These are phyloP conservation scores for Hippocampus barbouri DNA, from an alignment of 2,113 vertebrate species.

Conservation along the genomic window DNA sequence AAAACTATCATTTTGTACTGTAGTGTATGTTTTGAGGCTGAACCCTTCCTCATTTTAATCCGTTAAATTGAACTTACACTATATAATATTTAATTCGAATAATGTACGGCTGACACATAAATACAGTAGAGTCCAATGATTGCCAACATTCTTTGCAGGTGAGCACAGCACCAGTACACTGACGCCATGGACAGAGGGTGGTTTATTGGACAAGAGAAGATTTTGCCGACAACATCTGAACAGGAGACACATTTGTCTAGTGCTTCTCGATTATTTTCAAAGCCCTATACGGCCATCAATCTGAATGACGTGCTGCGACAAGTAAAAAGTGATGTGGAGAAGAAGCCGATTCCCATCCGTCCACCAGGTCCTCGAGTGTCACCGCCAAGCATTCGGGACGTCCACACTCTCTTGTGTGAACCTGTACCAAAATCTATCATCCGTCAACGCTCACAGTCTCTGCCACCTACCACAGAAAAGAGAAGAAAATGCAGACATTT, in stretches of 20 bases:
- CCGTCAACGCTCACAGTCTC: constrained; percentile 76
- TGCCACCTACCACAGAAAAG: constrained; percentile 78
- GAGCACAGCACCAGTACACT: neutral
- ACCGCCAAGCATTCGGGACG: constrained; percentile 8
- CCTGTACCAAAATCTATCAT: constrained; percentile 83
- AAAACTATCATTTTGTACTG: too few species aligned
- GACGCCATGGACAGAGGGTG: constrained; percentile 52
- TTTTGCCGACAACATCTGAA: constrained; percentile 27
- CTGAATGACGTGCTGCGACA: constrained; percentile 52
- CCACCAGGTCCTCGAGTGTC: constrained; percentile 50
- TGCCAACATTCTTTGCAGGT: constrained; percentile 35
- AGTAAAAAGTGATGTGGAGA: constrained; percentile 19
- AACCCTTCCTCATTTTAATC: too few species aligned
- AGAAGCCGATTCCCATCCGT: constrained; percentile 45
- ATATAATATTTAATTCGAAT: too few species aligned
- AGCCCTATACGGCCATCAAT: constrained; percentile 65
- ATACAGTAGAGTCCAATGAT: neutral
- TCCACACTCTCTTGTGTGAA: constrained; percentile 71
- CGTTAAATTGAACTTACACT: too few species aligned
- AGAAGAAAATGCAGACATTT: constrained; percentile 61
- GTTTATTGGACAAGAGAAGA: constrained; percentile 59
- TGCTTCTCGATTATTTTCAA: constrained; percentile 57
- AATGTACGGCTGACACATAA: neutral
- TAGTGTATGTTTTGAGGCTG: too few species aligned
- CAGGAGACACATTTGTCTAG: constrained; percentile 12